Evolutionary conservation across 2,113 vertebrate genomes (phyloP).

Genomic region (Misgurnus anguillicaudatus): DNA sequence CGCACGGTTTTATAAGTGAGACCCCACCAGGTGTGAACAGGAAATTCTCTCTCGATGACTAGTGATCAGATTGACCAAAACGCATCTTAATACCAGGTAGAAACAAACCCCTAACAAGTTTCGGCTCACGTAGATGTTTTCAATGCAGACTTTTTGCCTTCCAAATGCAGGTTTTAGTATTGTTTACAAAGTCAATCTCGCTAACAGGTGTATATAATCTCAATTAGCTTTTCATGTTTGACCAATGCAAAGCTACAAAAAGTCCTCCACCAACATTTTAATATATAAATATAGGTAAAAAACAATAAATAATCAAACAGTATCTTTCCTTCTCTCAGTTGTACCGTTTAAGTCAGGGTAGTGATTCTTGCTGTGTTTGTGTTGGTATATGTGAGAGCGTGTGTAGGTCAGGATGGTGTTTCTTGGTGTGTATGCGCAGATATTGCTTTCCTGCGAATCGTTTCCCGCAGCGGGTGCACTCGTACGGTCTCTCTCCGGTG

Average conservation of each 20-base stretch:
- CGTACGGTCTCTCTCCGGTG: constrained; percentile 74
- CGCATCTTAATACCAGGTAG: no score
- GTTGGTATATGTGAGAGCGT: constrained; percentile 2
- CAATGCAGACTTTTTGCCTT: neutral
- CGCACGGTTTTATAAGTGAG: no score
- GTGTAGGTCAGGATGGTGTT: constrained; percentile 58
- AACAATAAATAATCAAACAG: neutral
- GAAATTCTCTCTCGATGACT: no score
- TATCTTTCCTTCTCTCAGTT: neutral
- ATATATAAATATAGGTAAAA: neutral
- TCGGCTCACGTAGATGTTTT: neutral
- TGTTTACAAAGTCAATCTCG: neutral
- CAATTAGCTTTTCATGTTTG: neutral
- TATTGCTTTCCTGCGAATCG: constrained; percentile 76
- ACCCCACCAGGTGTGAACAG: no score
- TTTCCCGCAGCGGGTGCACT: constrained; percentile 71
- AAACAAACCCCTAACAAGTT: neutral
- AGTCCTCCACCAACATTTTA: neutral
- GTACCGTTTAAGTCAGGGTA: neutral
- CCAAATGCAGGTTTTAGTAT: neutral
- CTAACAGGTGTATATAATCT: no score
- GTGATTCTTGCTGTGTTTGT: neutral
- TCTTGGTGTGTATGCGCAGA: constrained; percentile 73
- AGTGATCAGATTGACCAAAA: no score
- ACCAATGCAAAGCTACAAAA: neutral